Percentiles rank a stretch among this genome's conserved stretches.
Evolutionary conservation across 2,113 vertebrate species (phyloP).

Genomic region (Okapia johnstoni): DNA sequence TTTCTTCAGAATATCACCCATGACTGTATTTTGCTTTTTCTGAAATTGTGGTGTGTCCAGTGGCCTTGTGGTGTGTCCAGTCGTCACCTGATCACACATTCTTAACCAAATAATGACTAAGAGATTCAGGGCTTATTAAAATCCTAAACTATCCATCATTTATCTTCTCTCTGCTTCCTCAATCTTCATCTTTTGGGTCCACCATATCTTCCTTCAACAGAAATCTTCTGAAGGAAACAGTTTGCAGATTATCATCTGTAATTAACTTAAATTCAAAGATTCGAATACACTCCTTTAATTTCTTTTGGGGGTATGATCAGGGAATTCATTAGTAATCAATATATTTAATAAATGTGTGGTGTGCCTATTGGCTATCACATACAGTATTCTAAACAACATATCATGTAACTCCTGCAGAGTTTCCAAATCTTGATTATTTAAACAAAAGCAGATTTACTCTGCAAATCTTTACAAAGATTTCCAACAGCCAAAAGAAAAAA

Average conservation of each 20-base stretch:
- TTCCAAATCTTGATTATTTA: slow-evolving; percentile 72
- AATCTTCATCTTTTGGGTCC: neutral
- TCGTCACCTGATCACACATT: too few relatives aligned
- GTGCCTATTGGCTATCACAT: neutral
- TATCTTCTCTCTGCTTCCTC: neutral
- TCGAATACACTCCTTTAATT: slow-evolving; percentile 34
- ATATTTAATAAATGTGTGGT: slow-evolving; percentile 29
- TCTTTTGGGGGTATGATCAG: slow-evolving; percentile 16
- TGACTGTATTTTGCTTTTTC: neutral
- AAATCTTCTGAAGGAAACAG: neutral
- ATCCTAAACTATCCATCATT: neutral
- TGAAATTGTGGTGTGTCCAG: neutral
- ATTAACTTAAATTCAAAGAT: slow-evolving; percentile 1
- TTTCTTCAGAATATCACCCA: neutral
- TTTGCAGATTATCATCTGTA: slow-evolving; percentile 20
- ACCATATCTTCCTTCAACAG: neutral
- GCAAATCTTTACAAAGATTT: slow-evolving; percentile 61
- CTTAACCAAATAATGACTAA: neutral
- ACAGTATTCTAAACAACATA: slow-evolving; percentile 14
- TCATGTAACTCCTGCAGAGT: slow-evolving; percentile 24
- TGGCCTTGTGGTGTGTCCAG: too few relatives aligned
- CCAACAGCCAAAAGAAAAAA: neutral
- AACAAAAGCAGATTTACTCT: slow-evolving; percentile 72
- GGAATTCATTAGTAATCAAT: slow-evolving; percentile 48
- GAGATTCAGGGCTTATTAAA: neutral